Conservation (phyloP, 2,888 invertebrate genomes). For the Drosophila infuscata region DNA sequence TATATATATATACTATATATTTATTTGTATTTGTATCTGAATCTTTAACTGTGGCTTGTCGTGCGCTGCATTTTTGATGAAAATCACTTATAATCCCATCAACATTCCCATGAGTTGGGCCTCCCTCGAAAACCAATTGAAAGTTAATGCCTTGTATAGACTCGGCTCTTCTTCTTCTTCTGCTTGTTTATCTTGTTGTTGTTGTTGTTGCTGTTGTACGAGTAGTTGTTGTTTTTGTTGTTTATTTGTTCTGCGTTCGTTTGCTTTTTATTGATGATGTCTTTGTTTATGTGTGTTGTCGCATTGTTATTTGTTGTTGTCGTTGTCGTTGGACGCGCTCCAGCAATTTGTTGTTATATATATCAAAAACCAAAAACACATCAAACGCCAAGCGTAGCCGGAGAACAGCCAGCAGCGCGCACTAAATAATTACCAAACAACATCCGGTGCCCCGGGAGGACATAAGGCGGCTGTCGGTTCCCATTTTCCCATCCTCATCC, state of each 20-base stretch:
- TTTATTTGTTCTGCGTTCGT: slow-evolving; percentile 61
- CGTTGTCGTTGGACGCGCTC: slow-evolving; percentile 67
- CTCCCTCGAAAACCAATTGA: slow-evolving; percentile 61
- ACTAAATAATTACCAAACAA: slow-evolving; percentile 80
- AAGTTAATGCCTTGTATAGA: slow-evolving; percentile 59
- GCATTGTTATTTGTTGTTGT: slow-evolving; percentile 69
- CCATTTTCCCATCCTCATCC: slow-evolving; percentile 5
- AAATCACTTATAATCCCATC: slow-evolving; percentile 79
- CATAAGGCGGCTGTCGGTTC: slow-evolving; percentile 59
- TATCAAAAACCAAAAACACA: slow-evolving; percentile 72
- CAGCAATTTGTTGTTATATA: slow-evolving; percentile 76
- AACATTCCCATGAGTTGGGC: slow-evolving; percentile 72
- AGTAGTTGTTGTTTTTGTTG: slow-evolving; percentile 32
- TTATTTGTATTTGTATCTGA: slow-evolving; percentile 32
- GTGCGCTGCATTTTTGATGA: slow-evolving; percentile 81
- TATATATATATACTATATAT: slow-evolving; percentile 11
- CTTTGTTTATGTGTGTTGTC: slow-evolving; percentile 79
- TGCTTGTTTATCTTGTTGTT: neutral
- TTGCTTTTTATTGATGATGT: slow-evolving; percentile 78
- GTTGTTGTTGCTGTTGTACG: neutral
- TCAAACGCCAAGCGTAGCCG: slow-evolving; percentile 61
- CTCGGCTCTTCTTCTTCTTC: slow-evolving; percentile 1
- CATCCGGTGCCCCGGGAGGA: slow-evolving; percentile 75
- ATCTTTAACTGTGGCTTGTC: slow-evolving; percentile 56
- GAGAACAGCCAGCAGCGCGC: slow-evolving; percentile 57